phyloP scores from a whole-genome alignment of 2,797 vertebrate species.

The Gambelia wislizenii region DNA sequence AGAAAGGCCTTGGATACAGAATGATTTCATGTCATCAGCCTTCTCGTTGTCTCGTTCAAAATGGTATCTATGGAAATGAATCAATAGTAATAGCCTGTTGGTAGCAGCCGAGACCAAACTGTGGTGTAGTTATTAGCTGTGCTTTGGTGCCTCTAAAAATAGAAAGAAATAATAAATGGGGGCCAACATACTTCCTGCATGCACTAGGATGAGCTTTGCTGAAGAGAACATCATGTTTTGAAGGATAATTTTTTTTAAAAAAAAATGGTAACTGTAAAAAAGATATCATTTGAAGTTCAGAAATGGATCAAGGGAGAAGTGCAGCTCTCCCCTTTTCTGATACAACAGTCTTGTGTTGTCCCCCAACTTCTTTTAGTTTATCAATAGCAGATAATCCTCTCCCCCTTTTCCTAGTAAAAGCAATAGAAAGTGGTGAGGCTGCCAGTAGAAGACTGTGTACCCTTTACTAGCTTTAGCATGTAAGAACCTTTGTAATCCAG shows the following conservation, averaged over 20 bases:
- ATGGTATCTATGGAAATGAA: slow-evolving; percentile 54
- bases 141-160: slow-evolving; percentile 47
- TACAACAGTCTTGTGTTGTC: background rate
- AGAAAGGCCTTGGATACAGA: background rate
- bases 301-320: slow-evolving; percentile 6
- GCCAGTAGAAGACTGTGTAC: too few relatives aligned
- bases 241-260: slow-evolving; percentile 20
- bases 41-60: slow-evolving; percentile 26
- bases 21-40: slow-evolving; percentile 33
- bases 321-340: background rate
- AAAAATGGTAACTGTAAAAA: background rate
- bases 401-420: background rate
- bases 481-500: background rate
- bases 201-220: background rate
- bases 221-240: slow-evolving; percentile 28
- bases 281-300: background rate
- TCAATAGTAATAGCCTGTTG: slow-evolving; percentile 20
- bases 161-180: slow-evolving; percentile 14
- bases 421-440: background rate
- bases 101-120: slow-evolving; percentile 25
- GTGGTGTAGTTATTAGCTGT: slow-evolving; percentile 35
- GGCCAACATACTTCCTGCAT: background rate
- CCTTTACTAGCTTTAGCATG: background rate
- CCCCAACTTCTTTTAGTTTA: background rate
- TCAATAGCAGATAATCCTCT: accelerated